A percentile compares a stretch with the other conserved stretches of the same genome.
These are phyloP conservation scores for Oryzias curvinotus DNA, from an alignment of 2,113 vertebrate genomes.

Conservation along the genomic window DNA sequence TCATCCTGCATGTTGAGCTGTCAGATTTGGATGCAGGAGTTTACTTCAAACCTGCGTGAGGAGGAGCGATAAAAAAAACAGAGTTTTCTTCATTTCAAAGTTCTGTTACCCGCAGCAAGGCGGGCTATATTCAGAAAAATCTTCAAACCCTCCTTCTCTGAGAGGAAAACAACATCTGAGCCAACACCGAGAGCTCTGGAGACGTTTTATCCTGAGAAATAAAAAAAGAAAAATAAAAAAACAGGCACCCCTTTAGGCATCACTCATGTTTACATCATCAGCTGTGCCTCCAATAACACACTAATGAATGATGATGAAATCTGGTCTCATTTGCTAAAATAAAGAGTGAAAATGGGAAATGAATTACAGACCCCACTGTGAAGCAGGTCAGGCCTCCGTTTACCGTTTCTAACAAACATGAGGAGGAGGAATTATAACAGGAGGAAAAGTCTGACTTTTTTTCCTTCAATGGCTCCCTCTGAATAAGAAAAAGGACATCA, in stretches of 20 bases:
- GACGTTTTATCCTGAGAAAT: conserved; percentile 47
- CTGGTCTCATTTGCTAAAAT: conserved; percentile 33
- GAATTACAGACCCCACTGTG: conserved; percentile 16
- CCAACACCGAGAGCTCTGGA: conserved; percentile 46
- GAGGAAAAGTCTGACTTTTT: conserved; percentile 19
- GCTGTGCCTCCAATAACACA: conserved; percentile 42
- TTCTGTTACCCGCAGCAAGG: conserved; percentile 50
- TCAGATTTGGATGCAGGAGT: conserved; percentile 34
- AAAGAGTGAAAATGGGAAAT: conserved; percentile 26
- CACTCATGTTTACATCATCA: conserved; percentile 64
- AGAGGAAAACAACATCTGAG: conserved; percentile 56
- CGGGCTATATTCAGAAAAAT: conserved; percentile 58
- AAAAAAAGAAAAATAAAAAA: conserved; percentile 10
- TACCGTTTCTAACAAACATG: conserved; percentile 14
- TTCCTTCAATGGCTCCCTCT: neutral
- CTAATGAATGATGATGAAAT: conserved; percentile 64
- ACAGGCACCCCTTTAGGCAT: conserved; percentile 41
- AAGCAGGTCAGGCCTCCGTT: conserved; percentile 11
- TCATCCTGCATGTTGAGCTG: conserved; percentile 5
- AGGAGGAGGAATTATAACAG: conserved; percentile 1
- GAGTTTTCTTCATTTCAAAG: conserved; percentile 53
- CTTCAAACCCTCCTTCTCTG: conserved; percentile 53
- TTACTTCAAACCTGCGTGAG: conserved; percentile 36
- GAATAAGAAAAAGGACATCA: conserved; percentile 32
- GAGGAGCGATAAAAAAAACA: conserved; percentile 42